Base-by-base conservation (phyloP, 2,797 vertebrate species). In the Galagoides demidoff region DNA sequence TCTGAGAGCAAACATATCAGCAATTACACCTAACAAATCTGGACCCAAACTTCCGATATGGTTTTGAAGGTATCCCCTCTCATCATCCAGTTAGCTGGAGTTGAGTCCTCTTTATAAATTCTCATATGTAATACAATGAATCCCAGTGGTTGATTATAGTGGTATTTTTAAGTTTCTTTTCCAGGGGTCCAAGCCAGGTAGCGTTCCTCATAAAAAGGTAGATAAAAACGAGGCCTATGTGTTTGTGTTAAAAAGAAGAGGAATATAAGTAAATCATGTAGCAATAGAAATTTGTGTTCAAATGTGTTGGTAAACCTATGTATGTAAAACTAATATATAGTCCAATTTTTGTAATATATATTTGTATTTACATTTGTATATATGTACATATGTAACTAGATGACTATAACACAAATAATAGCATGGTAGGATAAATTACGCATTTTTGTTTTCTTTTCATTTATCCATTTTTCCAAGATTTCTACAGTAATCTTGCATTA, bases 1-100 rank as follows among this genome's bases (percentile, higher is more conserved):
- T 55, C 27, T 5, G 73, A 95, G 77, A 97, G 77, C 68, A 96
- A 96, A 45, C n/a, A 68, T 96, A 93, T 27, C 77, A 92, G 96
- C 95, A 91, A 94, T 90, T 94, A 84, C n/a, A 87, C 73, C 90
- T 45, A 78, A 52, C 70, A 79, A 59, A 97, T 95, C 70, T 49
- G 43, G 85, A 89, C 29, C 73, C 78, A 61, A 97, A 63, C 31
- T 95, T 96, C 64, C 68, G 61, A 63, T n/a, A 49, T 71, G 17
- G 29, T 91, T 96, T 96, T 90, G 64, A 49, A 55, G 85, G n/a
- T 68, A 57, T 70, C 92, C 81, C 37, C 73, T 79, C 29, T n/a
- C 86, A 77, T 82, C 81, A 70, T 66, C 81, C 59, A 88, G 64
- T 31, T n/a, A 79, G 77, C 70, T 93, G 87, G 77, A 94, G 89